Evolutionary conservation across 2,797 vertebrate genomes (phyloP).

Genomic region (Crypturellus tataupa): DNA sequence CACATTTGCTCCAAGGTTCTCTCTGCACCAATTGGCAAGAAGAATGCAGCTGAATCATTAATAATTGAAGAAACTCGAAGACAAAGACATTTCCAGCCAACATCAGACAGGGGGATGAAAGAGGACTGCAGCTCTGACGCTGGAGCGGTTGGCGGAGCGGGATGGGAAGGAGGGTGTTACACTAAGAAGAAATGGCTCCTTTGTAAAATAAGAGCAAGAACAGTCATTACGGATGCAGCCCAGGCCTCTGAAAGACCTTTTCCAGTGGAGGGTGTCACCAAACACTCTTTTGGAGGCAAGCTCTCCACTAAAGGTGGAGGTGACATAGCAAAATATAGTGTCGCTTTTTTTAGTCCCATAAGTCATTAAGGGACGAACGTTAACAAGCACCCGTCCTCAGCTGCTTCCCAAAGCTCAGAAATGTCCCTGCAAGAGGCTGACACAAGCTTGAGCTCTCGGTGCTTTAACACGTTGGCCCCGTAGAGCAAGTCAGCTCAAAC

Average conservation of each 20-base stretch:
- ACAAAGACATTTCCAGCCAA: conserved; percentile 65
- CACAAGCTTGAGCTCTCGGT: not conserved
- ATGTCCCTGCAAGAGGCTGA: not conserved
- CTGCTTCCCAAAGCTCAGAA: conserved; percentile 15
- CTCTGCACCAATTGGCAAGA: conserved; percentile 55
- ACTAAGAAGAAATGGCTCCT: conserved; percentile 57
- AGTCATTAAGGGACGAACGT: conserved; percentile 43
- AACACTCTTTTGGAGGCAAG: conserved; percentile 56
- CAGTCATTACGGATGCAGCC: conserved; percentile 34
- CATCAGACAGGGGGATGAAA: conserved; percentile 41
- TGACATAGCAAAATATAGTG: conserved; percentile 70
- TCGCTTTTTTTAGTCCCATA: conserved; percentile 41
- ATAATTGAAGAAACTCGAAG: conserved; percentile 56
- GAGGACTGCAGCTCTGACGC: conserved; percentile 9
- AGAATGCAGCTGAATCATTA: conserved; percentile 54
- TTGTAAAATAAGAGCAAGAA: conserved; percentile 58
- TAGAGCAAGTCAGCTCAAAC: not conserved
- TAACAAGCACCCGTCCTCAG: conserved; percentile 33
- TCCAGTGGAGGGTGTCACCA: conserved; percentile 60
- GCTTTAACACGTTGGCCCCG: not conserved
- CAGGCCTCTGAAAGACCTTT: conserved; percentile 67
- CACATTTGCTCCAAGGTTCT: conserved; percentile 39
- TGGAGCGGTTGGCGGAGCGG: not conserved
- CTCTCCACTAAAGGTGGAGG: conserved; percentile 28
- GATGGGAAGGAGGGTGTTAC: conserved; percentile 22